Percentiles rank a stretch among this genome's conserved stretches.
phyloP scores from a whole-genome alignment of 1,140 invertebrate genomes.

The Subanguina moxae region DNA sequence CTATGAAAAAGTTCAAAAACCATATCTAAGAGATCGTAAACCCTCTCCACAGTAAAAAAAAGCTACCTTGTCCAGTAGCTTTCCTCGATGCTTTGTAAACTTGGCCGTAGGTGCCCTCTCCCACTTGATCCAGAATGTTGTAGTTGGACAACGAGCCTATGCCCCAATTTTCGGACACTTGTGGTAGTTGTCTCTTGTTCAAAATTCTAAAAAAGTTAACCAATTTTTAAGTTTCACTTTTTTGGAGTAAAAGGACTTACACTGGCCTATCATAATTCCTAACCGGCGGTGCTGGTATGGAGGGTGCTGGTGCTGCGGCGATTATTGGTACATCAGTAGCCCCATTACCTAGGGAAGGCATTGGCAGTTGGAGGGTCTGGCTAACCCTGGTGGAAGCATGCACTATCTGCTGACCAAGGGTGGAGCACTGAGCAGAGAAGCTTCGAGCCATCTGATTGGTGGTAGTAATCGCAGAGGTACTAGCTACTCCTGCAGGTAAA shows the following conservation, averaged over 20 bases:
- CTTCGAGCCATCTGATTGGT: background rate
- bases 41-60: background rate
- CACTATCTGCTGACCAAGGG: background rate
- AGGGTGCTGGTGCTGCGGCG: no score
- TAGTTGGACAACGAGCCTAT: constrained; percentile 67
- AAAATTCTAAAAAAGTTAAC: constrained; percentile 22
- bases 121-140: constrained; percentile 86
- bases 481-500: background rate
- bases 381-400: background rate
- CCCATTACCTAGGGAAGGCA: background rate
- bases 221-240: background rate
- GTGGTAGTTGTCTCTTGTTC: constrained; percentile 23
- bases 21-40: no score
- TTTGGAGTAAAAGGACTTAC: background rate
- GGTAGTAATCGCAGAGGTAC: background rate
- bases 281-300: no score
- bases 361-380: background rate
- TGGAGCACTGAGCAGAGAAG: background rate
- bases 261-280: background rate
- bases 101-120: constrained; percentile 88
- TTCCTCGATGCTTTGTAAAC: constrained; percentile 96
- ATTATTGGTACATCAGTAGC: no score
- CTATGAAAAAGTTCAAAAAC: no score
- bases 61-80: constrained; percentile 66
- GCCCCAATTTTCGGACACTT: constrained; percentile 23